Percentiles rank a stretch among this genome's conserved stretches.
These are phyloP conservation scores for Argyrosomus japonicus DNA, from an alignment of 2,113 vertebrate species.

Conservation along the genomic window DNA sequence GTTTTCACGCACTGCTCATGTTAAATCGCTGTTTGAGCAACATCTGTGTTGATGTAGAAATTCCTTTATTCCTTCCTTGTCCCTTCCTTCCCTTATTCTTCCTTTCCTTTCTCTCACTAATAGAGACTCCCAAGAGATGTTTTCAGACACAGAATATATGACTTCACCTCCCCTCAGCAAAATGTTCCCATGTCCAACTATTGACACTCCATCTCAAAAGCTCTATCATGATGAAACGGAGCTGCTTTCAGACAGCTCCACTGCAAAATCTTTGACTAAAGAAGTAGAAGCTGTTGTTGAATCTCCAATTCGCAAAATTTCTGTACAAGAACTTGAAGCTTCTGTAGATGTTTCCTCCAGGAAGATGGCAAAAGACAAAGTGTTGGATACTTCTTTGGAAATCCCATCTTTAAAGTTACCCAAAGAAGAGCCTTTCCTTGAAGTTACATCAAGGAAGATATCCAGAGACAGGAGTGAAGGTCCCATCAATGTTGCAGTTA, in stretches of 20 bases:
- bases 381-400: slow-evolving; percentile 54
- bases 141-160: slow-evolving; percentile 71
- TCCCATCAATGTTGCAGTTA: slow-evolving; percentile 46
- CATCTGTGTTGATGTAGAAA: neutral
- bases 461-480: slow-evolving; percentile 60
- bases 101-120: slow-evolving; percentile 41
- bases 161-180: slow-evolving; percentile 68
- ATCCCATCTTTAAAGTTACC: slow-evolving; percentile 32
- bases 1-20: neutral
- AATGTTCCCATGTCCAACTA: slow-evolving; percentile 52
- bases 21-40: neutral
- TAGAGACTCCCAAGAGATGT: slow-evolving; percentile 79
- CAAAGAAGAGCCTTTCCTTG: slow-evolving; percentile 53
- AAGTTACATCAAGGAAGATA: slow-evolving; percentile 54
- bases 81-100: slow-evolving; percentile 12
- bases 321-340: slow-evolving; percentile 57
- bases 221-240: slow-evolving; percentile 73
- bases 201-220: slow-evolving; percentile 69
- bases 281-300: slow-evolving; percentile 60
- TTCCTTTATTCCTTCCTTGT: neutral
- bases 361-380: slow-evolving; percentile 58
- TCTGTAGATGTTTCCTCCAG: slow-evolving; percentile 52
- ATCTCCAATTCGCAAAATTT: slow-evolving; percentile 55
- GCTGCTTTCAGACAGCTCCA: slow-evolving; percentile 55
- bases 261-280: slow-evolving; percentile 60